These are phyloP conservation scores for Tachypleus tridentatus DNA, from an alignment of 1,140 invertebrate genomes.

Conservation along the genomic window DNA sequence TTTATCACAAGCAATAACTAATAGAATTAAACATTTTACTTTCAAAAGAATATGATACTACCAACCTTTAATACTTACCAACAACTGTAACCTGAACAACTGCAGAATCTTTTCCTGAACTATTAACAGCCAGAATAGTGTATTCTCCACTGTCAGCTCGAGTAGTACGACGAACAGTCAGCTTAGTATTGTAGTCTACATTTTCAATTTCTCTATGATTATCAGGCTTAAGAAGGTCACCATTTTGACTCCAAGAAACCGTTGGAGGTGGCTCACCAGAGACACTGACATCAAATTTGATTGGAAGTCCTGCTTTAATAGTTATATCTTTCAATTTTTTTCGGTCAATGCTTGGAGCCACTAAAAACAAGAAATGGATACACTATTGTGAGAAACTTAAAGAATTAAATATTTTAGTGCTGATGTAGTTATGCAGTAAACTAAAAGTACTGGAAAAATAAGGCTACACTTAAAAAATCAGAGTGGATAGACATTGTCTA, in stretches of 20 bases:
- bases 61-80: slow-evolving; percentile 42
- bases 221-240: slow-evolving; percentile 28
- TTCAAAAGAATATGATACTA: not conserved
- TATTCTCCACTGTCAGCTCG: slow-evolving; percentile 82
- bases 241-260: slow-evolving; percentile 68
- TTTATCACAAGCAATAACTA: too few relatives aligned
- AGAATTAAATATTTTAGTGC: slow-evolving; percentile 22
- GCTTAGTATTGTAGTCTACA: slow-evolving; percentile 78
- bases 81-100: slow-evolving; percentile 84
- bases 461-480: not conserved
- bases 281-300: slow-evolving; percentile 82
- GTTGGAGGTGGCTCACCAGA: slow-evolving; percentile 83
- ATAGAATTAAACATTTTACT: too few relatives aligned
- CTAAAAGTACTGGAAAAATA: not conserved
- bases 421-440: too few relatives aligned
- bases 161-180: slow-evolving; percentile 71
- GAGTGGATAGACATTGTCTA: not conserved
- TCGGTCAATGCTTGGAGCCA: slow-evolving; percentile 89
- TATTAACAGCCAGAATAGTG: slow-evolving; percentile 81
- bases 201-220: slow-evolving; percentile 50
- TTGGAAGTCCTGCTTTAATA: slow-evolving; percentile 70
- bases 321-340: slow-evolving; percentile 76
- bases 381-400: slow-evolving; percentile 18
- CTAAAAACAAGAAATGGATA: slow-evolving; percentile 32
- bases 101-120: slow-evolving; percentile 81